These are phyloP conservation scores for Drosophila picticornis DNA, from an alignment of 2,888 invertebrate genomes.

Conservation along the genomic window DNA sequence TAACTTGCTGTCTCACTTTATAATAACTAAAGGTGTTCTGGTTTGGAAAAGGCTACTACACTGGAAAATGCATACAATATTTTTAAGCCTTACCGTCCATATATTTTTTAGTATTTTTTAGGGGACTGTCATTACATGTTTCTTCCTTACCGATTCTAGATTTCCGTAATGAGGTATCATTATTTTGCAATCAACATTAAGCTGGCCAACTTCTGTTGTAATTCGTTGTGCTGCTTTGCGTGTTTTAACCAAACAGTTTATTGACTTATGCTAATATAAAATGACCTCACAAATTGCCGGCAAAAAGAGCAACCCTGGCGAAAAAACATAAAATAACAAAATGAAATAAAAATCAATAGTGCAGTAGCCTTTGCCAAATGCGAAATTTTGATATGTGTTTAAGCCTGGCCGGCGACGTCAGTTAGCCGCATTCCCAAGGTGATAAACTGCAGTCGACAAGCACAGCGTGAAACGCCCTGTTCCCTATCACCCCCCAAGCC, in stretches of 20 bases:
- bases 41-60: neutral
- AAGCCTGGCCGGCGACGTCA: conserved; percentile 27
- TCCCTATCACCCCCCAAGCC: neutral
- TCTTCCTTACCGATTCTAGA: neutral
- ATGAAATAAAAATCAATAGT: conserved; percentile 65
- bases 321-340: conserved; percentile 15
- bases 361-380: conserved; percentile 64
- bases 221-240: neutral
- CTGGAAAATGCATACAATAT: neutral
- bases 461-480: conserved; percentile 15
- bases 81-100: neutral
- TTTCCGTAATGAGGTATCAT: neutral
- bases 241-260: conserved; percentile 38
- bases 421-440: conserved; percentile 71
- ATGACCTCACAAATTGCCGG: conserved; percentile 21
- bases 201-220: neutral
- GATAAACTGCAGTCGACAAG: conserved; percentile 57
- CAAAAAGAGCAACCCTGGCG: conserved; percentile 6
- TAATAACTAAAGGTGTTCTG: neutral
- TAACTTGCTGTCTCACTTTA: neutral
- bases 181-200: conserved; percentile 38
- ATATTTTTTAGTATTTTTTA: no score
- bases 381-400: conserved; percentile 27
- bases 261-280: conserved; percentile 57
- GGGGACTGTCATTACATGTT: no score